These are phyloP conservation scores for Tetragnatha montana DNA, from an alignment of 2,888 invertebrate species.

Conservation along the genomic window DNA sequence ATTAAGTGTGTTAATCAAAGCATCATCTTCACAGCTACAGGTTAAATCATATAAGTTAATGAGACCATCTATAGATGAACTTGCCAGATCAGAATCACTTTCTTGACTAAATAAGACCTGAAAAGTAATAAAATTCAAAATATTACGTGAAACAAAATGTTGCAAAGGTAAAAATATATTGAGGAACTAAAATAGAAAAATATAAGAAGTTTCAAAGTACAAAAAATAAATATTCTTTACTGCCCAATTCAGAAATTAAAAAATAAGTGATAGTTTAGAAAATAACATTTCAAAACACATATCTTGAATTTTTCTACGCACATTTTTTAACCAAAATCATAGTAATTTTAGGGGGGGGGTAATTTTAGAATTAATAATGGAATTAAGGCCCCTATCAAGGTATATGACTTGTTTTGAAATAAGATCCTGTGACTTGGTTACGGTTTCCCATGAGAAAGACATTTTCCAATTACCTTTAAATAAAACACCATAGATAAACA, in stretches of 20 bases:
- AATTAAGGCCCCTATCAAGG: too few relatives aligned
- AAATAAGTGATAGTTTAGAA: not conserved
- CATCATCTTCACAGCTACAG: constrained; percentile 86
- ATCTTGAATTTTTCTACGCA: too few relatives aligned
- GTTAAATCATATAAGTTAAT: constrained; percentile 89
- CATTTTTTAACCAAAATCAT: too few relatives aligned
- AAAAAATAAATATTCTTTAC: too few relatives aligned
- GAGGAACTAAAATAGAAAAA: not conserved
- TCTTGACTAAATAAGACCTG: constrained; percentile 84
- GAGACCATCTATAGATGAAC: constrained; percentile 89
- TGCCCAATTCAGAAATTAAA: not conserved
- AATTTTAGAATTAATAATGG: too few relatives aligned
- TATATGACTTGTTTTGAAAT: too few relatives aligned
- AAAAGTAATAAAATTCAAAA: not conserved
- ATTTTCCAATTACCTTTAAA: not conserved
- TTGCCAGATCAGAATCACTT: constrained; percentile 82
- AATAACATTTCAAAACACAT: too few relatives aligned
- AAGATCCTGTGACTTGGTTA: too few relatives aligned
- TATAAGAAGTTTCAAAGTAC: not conserved
- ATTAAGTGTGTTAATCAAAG: constrained; percentile 85
- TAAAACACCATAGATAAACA: not conserved
- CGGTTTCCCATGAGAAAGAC: too few relatives aligned
- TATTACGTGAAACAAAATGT: too few relatives aligned
- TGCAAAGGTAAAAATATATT: not conserved
- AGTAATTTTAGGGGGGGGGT: too few relatives aligned